Conservation (phyloP, 1,140 invertebrate species). For the Heterodera schachtii region DNA sequence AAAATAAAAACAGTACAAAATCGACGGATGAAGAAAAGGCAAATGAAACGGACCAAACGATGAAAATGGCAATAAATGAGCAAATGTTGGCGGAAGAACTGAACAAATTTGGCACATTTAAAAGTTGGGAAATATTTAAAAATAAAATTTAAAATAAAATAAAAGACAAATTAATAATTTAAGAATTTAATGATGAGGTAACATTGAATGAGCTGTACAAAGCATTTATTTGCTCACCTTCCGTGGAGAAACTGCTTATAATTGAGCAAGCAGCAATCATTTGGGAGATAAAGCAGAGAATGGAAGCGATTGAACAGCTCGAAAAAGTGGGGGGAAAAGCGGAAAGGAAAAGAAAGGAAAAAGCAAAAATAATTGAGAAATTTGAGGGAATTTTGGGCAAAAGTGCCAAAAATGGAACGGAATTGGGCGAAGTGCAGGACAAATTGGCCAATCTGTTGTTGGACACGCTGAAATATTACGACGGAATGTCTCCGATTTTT, state of each 20-base stretch:
- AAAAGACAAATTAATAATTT: neutral
- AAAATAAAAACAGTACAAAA: no score
- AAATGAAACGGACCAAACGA: no score
- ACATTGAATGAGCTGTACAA: neutral
- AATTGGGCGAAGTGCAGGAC: neutral
- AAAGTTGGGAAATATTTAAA: neutral
- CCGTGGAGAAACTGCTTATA: neutral
- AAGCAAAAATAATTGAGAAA: neutral
- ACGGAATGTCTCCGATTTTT: neutral
- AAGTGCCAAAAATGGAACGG: neutral
- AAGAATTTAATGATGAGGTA: neutral
- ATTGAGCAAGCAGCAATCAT: neutral
- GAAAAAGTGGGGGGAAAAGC: neutral
- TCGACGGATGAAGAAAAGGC: no score
- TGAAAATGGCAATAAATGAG: neutral
- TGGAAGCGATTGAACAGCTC: neutral
- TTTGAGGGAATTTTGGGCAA: neutral
- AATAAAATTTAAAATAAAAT: neutral
- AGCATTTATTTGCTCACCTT: neutral
- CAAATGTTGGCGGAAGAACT: neutral
- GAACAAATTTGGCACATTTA: neutral
- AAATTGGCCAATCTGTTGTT: conserved; percentile 16
- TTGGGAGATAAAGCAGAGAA: neutral
- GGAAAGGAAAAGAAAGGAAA: neutral
- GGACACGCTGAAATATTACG: neutral